These are phyloP conservation scores for Phaedon cochleariae DNA, from an alignment of 2,888 invertebrate genomes.

Conservation along the genomic window DNA sequence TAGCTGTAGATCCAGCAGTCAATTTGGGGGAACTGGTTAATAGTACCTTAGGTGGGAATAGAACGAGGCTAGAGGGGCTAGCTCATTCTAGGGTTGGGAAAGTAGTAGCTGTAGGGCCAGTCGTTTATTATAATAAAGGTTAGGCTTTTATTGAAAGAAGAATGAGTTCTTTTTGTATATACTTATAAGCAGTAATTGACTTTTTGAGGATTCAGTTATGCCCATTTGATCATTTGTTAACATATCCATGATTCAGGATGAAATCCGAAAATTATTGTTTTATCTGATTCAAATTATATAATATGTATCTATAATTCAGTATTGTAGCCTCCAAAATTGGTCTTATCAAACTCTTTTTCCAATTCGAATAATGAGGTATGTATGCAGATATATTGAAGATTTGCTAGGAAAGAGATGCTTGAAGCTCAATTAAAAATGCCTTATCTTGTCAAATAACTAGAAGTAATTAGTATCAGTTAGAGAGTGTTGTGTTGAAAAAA, in stretches of 20 bases:
- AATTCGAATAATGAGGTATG: too few species aligned
- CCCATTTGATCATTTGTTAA: constrained; percentile 25
- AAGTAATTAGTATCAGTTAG: background rate
- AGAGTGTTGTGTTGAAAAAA: background rate
- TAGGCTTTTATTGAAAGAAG: background rate
- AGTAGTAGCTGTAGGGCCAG: constrained; percentile 78
- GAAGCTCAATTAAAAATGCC: too few species aligned
- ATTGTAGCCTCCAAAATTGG: too few species aligned
- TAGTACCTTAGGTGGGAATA: constrained; percentile 41
- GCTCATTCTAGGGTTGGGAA: constrained; percentile 69
- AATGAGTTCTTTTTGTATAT: constrained; percentile 22
- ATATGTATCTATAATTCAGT: too few species aligned
- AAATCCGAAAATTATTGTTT: too few species aligned
- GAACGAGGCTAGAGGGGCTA: constrained; percentile 51
- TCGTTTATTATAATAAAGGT: constrained; percentile 70
- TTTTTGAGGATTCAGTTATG: constrained; percentile 36
- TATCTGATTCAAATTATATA: too few species aligned
- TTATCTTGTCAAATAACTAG: background rate
- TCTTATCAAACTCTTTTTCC: too few species aligned
- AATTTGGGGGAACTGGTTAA: constrained; percentile 68
- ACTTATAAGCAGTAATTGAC: constrained; percentile 27
- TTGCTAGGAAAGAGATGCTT: too few species aligned
- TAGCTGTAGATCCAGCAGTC: constrained; percentile 71
- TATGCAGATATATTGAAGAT: too few species aligned
- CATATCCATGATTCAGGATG: background rate